Evolutionary conservation across 2,797 vertebrate species (phyloP).

Genomic region (Paramormyrops hopkinsi): DNA sequence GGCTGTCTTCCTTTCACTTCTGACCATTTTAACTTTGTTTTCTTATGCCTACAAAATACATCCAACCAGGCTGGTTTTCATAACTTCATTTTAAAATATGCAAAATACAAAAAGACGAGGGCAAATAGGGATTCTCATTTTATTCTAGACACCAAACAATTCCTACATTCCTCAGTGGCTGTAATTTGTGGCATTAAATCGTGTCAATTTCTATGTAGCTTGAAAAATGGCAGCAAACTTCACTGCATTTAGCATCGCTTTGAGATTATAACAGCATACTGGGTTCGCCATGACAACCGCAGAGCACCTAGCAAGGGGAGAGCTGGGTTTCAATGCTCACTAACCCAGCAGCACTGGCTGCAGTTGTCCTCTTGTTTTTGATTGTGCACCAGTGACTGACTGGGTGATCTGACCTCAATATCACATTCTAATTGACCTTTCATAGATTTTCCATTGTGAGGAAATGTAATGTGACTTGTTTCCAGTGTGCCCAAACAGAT

Average conservation of each 20-base stretch:
- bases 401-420: not conserved
- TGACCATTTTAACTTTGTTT: not conserved
- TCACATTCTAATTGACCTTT: not conserved
- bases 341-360: not conserved
- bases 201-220: not conserved
- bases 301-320: not conserved
- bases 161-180: not conserved
- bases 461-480: not conserved
- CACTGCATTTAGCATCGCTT: not conserved
- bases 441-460: not conserved
- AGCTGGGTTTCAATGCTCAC: not conserved
- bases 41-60: not conserved
- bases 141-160: not conserved
- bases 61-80: not conserved
- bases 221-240: not conserved
- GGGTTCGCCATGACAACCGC: not conserved
- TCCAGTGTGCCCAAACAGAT: not conserved
- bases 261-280: not conserved
- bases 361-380: not conserved
- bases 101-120: not conserved
- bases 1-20: not conserved
- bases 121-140: not conserved
- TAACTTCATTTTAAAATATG: not conserved
- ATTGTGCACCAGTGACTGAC: not conserved
- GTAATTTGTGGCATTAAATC: not conserved